Evolutionary conservation across 2,797 vertebrate genomes (phyloP).

Genomic region (Naso thynnoides): DNA sequence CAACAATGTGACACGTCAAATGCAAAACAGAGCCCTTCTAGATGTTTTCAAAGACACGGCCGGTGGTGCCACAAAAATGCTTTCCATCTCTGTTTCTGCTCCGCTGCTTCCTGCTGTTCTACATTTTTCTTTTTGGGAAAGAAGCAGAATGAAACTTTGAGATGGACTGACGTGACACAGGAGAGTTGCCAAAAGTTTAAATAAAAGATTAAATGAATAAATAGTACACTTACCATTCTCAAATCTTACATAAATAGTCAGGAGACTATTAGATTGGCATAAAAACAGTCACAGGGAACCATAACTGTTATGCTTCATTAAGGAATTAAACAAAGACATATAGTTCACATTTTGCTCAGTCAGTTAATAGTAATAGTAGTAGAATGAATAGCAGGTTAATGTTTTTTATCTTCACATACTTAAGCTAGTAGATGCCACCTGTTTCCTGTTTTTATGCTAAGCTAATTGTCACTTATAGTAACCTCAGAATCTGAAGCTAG

Average conservation of each 20-base stretch:
- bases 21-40: slow-evolving; percentile 45
- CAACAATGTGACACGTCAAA: slow-evolving; percentile 51
- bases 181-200: not conserved
- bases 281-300: not conserved
- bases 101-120: slow-evolving; percentile 10
- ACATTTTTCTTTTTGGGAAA: not conserved
- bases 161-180: not conserved
- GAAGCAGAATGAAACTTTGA: slow-evolving; percentile 2
- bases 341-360: too few relatives aligned
- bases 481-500: too few relatives aligned
- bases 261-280: not conserved
- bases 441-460: too few relatives aligned
- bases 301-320: too few relatives aligned
- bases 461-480: too few relatives aligned
- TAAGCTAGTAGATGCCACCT: too few relatives aligned
- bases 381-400: too few relatives aligned
- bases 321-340: not conserved
- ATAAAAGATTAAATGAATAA: not conserved
- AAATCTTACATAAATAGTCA: not conserved
- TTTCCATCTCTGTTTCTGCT: slow-evolving; percentile 21
- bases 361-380: too few relatives aligned
- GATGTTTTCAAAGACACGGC: slow-evolving; percentile 45
- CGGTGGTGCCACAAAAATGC: slow-evolving; percentile 11
- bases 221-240: not conserved
- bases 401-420: too few relatives aligned